Base-by-base conservation (phyloP, 37 sponge, comb jelly and placozoan genomes). In the Beroe ovata region DNA sequence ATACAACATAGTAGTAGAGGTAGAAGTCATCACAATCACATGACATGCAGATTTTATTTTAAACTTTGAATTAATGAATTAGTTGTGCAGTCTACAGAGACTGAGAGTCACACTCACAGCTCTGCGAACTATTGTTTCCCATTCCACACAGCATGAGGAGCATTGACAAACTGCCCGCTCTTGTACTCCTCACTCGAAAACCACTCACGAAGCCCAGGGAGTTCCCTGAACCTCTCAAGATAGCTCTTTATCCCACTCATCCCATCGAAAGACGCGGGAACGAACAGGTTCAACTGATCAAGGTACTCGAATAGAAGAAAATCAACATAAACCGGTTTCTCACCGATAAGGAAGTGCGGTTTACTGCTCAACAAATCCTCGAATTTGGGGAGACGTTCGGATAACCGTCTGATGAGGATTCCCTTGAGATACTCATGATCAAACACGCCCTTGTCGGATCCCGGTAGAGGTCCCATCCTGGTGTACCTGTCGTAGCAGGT, bases 221-320 rank as follows among this genome's bases (percentile, higher is more conserved):
- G 84, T 3, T 42, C 84, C 84, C 41, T 35, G 38, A 77, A 39
- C 47, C 28, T 38, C 0, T 16, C 28, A 30, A 77, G 26, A 41
- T 25, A 77, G 28, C 36, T 35, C 22, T 6, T 11, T 1, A 77
- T 23, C 14, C 33, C 33, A 16, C 20, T 25, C 18, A 32, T 1
- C 23, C 84, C 84, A 21, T 77, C 54, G 33, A 77, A 77, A 1
- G 41, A 21, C 0, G 16, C 22, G 28, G 84, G 84, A 14, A 77
- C 23, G 84, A 77, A 77, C 1, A 30, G 8, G 54, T 25, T 77
- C 22, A 77, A 54, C 8, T 77, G 84, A 23, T 77, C 84, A 8
- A 77, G 84, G 33, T 33, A 41, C 84, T 77, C 84, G 47, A 42
- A 77, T 54, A 77, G 8, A 36, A 77, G 84, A 77, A 77, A 77